Evolutionary conservation across 2,797 vertebrate genomes (phyloP), one percentile per base, ranked within the genome.

Genomic region (Balearica regulorum): DNA sequence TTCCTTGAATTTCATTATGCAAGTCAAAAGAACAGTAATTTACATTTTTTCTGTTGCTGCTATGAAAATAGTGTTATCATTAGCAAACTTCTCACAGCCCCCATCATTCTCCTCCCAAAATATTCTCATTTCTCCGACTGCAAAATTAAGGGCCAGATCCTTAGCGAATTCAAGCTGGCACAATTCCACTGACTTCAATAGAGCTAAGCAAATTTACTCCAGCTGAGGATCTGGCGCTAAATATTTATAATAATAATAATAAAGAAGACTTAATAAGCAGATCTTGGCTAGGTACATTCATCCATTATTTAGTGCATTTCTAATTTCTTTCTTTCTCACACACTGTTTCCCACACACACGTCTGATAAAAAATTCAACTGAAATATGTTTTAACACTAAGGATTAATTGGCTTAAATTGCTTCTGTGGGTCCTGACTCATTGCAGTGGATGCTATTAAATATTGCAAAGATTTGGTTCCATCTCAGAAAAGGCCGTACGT

Each of bases 221-320:
- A 87, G 96, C 80, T 89, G 85, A 94, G 89, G 76, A 81, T 78
- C 89, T 83, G 85, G 72, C 87, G 89, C 62, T 70, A 69, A 69
- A 24, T 46, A 26, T 37, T 83, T 31, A 73, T 55, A 78, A 68
- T 10, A 87, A 78, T 62, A 62, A 93, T 51, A 75, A 75, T 65
- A 68, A 48, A 43, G 43, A 91, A 46, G 87, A 83, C 53, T 89
- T 81, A 68, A 95, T 76, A 83, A 90, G 83, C 88, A 95, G 46
- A 75, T 83, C 72, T 46, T 60, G 70, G 65, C 70, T 60, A 82
- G 76, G 87, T 53, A 72, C 54, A 12, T 22, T 33, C 80, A 96
- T 89, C 60, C 39, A 87, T 95, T 95, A 96, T 95, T 96, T 44
- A 93, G 41, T 15, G n/a, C 54, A 55, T 81, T 87, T 89, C 91